phyloP scores from a whole-genome alignment of 1,140 invertebrate genomes.

The Triops cancriformis region DNA sequence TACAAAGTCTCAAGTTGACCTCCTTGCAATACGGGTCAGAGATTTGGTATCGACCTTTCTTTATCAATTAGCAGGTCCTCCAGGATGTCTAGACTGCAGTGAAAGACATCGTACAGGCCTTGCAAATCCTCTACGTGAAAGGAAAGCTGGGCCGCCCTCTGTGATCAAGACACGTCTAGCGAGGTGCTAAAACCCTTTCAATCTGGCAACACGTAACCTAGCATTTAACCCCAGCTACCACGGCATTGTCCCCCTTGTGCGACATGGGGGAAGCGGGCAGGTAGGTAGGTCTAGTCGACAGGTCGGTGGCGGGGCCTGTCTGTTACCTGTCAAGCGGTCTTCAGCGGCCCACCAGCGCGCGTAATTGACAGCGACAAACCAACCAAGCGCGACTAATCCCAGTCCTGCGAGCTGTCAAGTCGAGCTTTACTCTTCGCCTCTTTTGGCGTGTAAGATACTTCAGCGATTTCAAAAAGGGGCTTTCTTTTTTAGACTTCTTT shows the following conservation, averaged over 20 bases:
- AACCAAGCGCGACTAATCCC: constrained; percentile 23
- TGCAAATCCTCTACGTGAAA: not conserved
- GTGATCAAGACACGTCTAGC: not conserved
- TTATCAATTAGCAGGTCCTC: not conserved
- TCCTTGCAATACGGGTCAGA: not conserved
- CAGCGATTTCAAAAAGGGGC: not conserved
- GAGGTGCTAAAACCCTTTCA: not conserved
- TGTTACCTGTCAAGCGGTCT: constrained; percentile 25
- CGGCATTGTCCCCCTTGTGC: not conserved
- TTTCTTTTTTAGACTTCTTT: not conserved
- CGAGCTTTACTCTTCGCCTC: not conserved
- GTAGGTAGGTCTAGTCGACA: constrained; percentile 12
- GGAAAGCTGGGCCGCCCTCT: not conserved
- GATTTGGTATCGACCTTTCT: not conserved
- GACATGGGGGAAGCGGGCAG: not conserved
- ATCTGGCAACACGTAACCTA: not conserved
- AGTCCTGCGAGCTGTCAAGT: constrained; percentile 20
- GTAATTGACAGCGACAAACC: constrained; percentile 26
- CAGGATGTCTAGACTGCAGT: not conserved
- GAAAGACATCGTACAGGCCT: not conserved
- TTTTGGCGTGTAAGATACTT: constrained; percentile 14
- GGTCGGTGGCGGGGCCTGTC: constrained; percentile 19
- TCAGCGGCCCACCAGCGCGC: constrained; percentile 16
- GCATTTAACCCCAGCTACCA: constrained; percentile 5
- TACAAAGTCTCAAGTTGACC: not conserved